Percentiles rank a stretch among this genome's conserved stretches.
phyloP scores from a whole-genome alignment of 2,113 vertebrate genomes.

The Plectropomus leopardus region DNA sequence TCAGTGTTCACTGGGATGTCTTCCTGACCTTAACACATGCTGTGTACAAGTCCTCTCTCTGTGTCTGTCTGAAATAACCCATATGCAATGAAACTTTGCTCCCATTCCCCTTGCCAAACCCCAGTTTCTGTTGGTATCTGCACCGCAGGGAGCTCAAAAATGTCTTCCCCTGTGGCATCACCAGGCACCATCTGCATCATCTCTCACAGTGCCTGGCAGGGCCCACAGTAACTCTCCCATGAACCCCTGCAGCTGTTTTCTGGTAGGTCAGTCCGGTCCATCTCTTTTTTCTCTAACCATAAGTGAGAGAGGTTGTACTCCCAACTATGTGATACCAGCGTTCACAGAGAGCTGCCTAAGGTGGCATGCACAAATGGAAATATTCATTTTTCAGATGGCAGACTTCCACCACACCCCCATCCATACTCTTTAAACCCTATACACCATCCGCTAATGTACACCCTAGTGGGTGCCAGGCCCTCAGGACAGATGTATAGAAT shows the following conservation, averaged over 20 bases:
- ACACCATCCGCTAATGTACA: constrained; percentile 40
- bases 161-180: constrained; percentile 53
- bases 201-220: constrained; percentile 54
- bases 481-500: constrained; percentile 45
- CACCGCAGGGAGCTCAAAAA: constrained; percentile 44
- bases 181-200: constrained; percentile 69
- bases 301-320: constrained; percentile 45
- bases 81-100: constrained; percentile 18
- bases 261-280: constrained; percentile 52
- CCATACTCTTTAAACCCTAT: constrained; percentile 38
- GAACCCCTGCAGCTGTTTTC: constrained; percentile 48
- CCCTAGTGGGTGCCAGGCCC: constrained; percentile 9
- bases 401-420: constrained; percentile 14
- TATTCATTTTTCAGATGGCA: constrained; percentile 49
- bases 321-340: constrained; percentile 26
- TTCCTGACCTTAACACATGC: constrained; percentile 26
- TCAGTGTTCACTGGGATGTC: neutral
- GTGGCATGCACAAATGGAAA: constrained; percentile 23
- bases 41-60: constrained; percentile 17
- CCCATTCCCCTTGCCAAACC: constrained; percentile 54
- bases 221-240: constrained; percentile 37
- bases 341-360: constrained; percentile 40
- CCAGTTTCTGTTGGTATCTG: constrained; percentile 54
- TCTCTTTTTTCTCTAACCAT: constrained; percentile 19
- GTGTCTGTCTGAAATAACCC: constrained; percentile 50